Conservation (phyloP, 2,888 invertebrate species). For the Hemithea aestivaria region DNA sequence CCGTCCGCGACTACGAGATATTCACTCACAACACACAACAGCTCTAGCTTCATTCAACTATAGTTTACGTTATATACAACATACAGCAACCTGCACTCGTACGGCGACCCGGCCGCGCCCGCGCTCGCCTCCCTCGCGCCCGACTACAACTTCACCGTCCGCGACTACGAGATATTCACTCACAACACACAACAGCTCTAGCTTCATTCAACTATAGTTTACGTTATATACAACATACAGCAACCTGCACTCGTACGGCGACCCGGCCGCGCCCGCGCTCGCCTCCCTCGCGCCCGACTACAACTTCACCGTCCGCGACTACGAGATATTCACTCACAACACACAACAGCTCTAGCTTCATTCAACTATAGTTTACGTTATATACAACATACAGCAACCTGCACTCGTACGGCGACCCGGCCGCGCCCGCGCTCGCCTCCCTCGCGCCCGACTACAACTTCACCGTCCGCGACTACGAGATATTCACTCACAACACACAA, state of each 20-base stretch:
- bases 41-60: no score
- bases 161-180: constrained; percentile 86
- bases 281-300: constrained; percentile 92
- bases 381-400: constrained; percentile 70
- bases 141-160: constrained; percentile 93
- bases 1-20: constrained; percentile 94
- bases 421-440: constrained; percentile 94
- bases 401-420: constrained; percentile 92
- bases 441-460: constrained; percentile 91
- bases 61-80: no score
- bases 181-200: no score
- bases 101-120: constrained; percentile 88
- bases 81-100: constrained; percentile 84
- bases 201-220: no score
- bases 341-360: no score
- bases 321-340: constrained; percentile 78
- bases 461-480: constrained; percentile 95
- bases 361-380: no score
- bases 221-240: no score
- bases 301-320: constrained; percentile 93
- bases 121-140: constrained; percentile 89
- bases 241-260: constrained; percentile 89
- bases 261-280: constrained; percentile 87
- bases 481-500: constrained; percentile 77
- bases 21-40: constrained; percentile 79